Evolutionary conservation across 1,140 invertebrate species (phyloP), one percentile per base, ranked within the genome.

Genomic region (Trialeurodes vaporariorum): DNA sequence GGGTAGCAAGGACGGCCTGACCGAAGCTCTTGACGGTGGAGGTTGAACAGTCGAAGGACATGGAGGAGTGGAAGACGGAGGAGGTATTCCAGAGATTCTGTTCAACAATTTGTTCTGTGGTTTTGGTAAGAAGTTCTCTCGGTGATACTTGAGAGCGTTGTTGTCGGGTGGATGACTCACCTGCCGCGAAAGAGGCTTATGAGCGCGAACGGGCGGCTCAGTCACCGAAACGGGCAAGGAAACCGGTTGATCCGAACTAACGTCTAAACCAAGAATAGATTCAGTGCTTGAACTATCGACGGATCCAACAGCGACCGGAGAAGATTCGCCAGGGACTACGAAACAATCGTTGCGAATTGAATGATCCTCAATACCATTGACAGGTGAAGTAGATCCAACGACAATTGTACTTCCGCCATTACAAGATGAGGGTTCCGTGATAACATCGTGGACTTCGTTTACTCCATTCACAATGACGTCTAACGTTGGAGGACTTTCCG

Each of bases 31-130:
- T 65, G 71, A 76, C 74, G 58, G 69, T 74, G 65, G 77, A 77
- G 60, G 71, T 63, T 63, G 71, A 74, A 40, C 74, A 72, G 23
- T 74, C 69, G 59, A 68, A 84, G 82, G 60, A 87, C 81, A 11
- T 89, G 87, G 73, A 89, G 89, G 77, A 92, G 90, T 0, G 89
- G 92, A 0, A 90, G 90, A 0, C 90, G 92, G 0, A 90, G 90
- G 9, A 88, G 90, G 75, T 90, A 93, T 27, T 87, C 81, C 73
- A 23, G 69, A 67, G 21, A 71, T 68, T 27, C 71, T 67, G 66
- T 67, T 69, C 49, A 58, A 59, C 27, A 65, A 25, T 60, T 65
- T 67, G 27, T 67, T 70, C 63, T 67, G 65, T 25, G 65, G 69
- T 25, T 62, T 58, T 21, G 66, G 62, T 9, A 49, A 61, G 5